Conservation (phyloP, 1,140 invertebrate species). For the Zaprionus ornatus region DNA sequence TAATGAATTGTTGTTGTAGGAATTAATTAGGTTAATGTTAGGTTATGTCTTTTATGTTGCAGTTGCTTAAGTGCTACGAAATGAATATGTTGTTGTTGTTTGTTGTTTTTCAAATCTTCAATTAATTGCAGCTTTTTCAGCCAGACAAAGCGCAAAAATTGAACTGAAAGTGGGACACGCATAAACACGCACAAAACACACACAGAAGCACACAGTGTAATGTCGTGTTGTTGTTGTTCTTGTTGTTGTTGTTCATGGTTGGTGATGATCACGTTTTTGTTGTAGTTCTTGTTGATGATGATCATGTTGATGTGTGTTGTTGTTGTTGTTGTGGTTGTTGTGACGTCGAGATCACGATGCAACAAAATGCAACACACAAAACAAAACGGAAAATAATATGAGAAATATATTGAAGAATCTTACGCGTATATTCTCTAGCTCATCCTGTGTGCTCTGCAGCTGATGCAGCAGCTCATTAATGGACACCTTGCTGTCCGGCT, state of each 20-base stretch:
- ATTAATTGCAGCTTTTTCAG: conserved; percentile 74
- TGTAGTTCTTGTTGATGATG: conserved; percentile 32
- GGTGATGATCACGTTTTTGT: conserved; percentile 38
- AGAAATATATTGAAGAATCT: conserved; percentile 84
- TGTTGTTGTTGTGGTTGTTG: conserved; percentile 26
- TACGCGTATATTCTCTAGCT: conserved; percentile 93
- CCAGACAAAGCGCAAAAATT: conserved; percentile 69
- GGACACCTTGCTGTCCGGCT: conserved; percentile 87
- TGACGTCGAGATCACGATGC: conserved; percentile 66
- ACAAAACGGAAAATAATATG: conserved; percentile 81
- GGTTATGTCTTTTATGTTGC: background rate
- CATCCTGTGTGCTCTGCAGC: conserved; percentile 91
- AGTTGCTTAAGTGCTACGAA: conserved; percentile 22
- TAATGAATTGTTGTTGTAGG: conserved; percentile 44
- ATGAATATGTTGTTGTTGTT: conserved; percentile 40
- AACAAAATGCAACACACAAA: conserved; percentile 83
- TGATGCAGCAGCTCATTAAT: conserved; percentile 91
- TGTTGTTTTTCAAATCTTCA: conserved; percentile 38
- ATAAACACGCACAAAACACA: conserved; percentile 17
- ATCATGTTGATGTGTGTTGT: conserved; percentile 16
- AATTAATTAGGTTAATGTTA: conserved; percentile 4
- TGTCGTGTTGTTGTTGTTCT: conserved; percentile 43
- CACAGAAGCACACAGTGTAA: conserved; percentile 23
- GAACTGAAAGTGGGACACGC: conserved; percentile 45
- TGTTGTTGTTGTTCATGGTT: conserved; percentile 25